These are phyloP conservation scores for Philantomba maxwellii DNA, from an alignment of 2,113 vertebrate species.

Conservation along the genomic window DNA sequence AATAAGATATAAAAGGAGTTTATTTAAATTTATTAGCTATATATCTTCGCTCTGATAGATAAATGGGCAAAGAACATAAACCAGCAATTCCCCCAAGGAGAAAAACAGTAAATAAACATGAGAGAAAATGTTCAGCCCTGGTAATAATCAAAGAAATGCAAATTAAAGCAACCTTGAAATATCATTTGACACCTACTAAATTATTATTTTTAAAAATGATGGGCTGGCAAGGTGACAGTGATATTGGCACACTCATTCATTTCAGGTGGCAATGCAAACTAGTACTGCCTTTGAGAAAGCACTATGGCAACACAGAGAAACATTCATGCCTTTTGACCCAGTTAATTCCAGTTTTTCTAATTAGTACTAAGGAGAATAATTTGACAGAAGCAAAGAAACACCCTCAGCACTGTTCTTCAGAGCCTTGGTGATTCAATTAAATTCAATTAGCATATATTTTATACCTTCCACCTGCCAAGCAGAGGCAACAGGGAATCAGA, in stretches of 20 bases:
- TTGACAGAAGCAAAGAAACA: conserved; percentile 15
- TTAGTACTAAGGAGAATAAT: background rate
- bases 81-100: background rate
- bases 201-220: conserved; percentile 2
- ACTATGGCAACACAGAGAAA: background rate
- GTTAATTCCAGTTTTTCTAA: conserved; percentile 18
- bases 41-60: conserved; percentile 3
- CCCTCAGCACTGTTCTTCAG: background rate
- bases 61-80: background rate
- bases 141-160: conserved; percentile 18
- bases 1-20: conserved; percentile 24
- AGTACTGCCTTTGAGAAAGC: background rate
- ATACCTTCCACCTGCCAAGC: conserved; percentile 33
- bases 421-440: conserved; percentile 24
- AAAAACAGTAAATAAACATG: conserved; percentile 18
- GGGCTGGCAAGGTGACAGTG: background rate
- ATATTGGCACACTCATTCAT: background rate
- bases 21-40: conserved; percentile 39
- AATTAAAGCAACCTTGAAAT: conserved; percentile 39
- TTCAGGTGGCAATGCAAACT: background rate
- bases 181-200: conserved; percentile 22
- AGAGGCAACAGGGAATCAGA: conserved; percentile 28
- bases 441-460: conserved; percentile 31
- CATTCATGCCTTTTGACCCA: background rate
- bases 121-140: background rate